phyloP scores from a whole-genome alignment of 2,113 vertebrate species.

The Tautogolabrus adspersus region DNA sequence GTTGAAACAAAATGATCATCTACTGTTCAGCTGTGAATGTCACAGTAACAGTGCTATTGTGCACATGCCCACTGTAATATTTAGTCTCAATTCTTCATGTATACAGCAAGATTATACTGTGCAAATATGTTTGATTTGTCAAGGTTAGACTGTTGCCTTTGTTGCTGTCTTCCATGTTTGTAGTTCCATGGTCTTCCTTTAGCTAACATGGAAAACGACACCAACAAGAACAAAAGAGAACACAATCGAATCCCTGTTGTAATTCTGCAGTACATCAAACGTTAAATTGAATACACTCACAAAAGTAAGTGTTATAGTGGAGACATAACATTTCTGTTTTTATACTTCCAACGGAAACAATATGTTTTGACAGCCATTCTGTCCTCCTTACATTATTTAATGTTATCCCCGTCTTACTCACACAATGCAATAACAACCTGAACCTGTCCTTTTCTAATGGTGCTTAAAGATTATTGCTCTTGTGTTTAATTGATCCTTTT shows the following conservation, averaged over 20 bases:
- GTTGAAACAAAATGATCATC: not conserved
- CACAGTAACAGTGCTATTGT: not conserved
- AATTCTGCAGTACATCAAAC: no score
- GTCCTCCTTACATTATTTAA: not conserved
- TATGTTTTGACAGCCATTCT: no score
- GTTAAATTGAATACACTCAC: no score
- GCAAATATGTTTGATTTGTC: constrained; percentile 9
- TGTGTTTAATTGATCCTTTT: constrained; percentile 26
- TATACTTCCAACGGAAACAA: no score
- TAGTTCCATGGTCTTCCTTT: constrained; percentile 19
- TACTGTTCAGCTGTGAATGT: constrained; percentile 1
- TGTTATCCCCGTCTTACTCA: not conserved
- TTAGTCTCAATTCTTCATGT: not conserved
- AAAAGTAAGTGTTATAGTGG: no score
- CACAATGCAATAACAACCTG: constrained; percentile 16
- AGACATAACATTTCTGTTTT: no score
- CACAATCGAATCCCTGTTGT: no score
- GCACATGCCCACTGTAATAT: not conserved
- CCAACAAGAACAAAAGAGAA: not conserved
- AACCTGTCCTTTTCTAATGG: constrained; percentile 14
- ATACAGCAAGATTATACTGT: not conserved
- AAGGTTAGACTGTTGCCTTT: constrained; percentile 16
- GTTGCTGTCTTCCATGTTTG: constrained; percentile 8
- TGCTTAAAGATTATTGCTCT: constrained; percentile 24
- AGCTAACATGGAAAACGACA: not conserved